These are phyloP conservation scores for Graphium colonna DNA, from an alignment of 2,888 invertebrate species.

Conservation along the genomic window DNA sequence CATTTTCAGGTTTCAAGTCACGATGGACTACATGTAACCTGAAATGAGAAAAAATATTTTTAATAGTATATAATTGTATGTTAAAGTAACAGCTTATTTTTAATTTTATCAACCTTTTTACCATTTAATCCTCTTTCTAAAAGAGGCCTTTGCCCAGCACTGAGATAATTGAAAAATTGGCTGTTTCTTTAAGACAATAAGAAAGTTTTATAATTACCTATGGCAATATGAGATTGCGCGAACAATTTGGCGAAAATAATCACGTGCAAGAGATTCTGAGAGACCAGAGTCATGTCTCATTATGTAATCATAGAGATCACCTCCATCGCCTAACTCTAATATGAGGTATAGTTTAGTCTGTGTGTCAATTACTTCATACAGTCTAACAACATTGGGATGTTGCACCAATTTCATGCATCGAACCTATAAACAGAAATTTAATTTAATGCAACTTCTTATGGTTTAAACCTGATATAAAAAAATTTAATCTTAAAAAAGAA, in stretches of 20 bases:
- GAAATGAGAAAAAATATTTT: constrained; percentile 36
- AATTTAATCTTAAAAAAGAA: too few relatives aligned
- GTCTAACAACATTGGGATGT: constrained; percentile 98
- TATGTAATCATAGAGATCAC: constrained; percentile 99
- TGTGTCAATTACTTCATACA: constrained; percentile 99
- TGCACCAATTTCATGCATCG: constrained; percentile 99
- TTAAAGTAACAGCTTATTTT: neutral
- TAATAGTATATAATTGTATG: neutral
- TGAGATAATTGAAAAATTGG: too few relatives aligned
- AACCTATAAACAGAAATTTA: constrained; percentile 82
- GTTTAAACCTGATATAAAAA: too few relatives aligned
- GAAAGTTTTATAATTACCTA: constrained; percentile 81
- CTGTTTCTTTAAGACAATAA: too few relatives aligned
- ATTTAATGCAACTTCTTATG: too few relatives aligned
- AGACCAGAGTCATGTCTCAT: constrained; percentile 96
- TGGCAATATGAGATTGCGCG: constrained; percentile 99
- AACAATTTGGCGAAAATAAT: constrained; percentile 98
- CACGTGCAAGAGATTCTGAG: constrained; percentile 89
- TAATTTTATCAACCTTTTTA: too few relatives aligned
- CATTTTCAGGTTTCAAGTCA: constrained; percentile 99
- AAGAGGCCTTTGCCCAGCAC: too few relatives aligned
- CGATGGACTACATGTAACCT: constrained; percentile 85
- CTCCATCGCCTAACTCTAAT: constrained; percentile 98
- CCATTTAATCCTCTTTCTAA: too few relatives aligned
- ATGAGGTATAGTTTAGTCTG: constrained; percentile 98